Base-by-base conservation (phyloP, 1,140 invertebrate species). In the Lutraria rhynchaena region DNA sequence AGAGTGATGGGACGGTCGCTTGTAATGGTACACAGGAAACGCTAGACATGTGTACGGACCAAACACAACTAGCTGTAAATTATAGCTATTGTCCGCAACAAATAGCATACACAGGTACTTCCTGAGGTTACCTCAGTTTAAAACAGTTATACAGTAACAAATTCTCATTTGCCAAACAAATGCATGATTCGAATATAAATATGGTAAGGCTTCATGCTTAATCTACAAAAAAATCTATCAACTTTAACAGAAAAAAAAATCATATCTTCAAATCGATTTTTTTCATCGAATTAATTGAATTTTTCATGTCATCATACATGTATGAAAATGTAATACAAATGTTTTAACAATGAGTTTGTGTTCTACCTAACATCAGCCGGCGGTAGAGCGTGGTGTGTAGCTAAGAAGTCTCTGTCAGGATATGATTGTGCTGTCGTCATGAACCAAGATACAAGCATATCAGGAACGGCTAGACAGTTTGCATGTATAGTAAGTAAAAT, bases 401-500 rank as follows among this genome's bases (percentile, higher is more conserved):
- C 58, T 24, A 75, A 27, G 27, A 41, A 24, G 3, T 44, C 33
- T 17, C 24, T 75, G 41, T 13, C 37, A 13, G 41, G 35, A 1
- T 75, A 75, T 37, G 73, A 75, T 46, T 75, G 73, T 63, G 73
- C 44, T 33, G 73, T 75, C 9, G 55, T 75, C 1, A 60, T 44
- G 29, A 75, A 75, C 57, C 35, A 55, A 19, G 73, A 75, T 22
- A 27, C 37, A 7, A 49, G 57, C 0, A 44, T 75, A 7, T 61
- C 73, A 9, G 73, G 73, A 15, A 61, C 73, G 24, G 22, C 55
- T 13, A 44, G 57, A 35, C 73, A 60, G n/a, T 75, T 75, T n/a
- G 57, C 73, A 1, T 75, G 73, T 31, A 44, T 75, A 29, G 73
- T 75, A 75, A 46, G 44, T 75, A 4, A 27, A 35, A 27, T 2